phyloP scores from a whole-genome alignment of 2,797 vertebrate species.

The Champsocephalus esox region DNA sequence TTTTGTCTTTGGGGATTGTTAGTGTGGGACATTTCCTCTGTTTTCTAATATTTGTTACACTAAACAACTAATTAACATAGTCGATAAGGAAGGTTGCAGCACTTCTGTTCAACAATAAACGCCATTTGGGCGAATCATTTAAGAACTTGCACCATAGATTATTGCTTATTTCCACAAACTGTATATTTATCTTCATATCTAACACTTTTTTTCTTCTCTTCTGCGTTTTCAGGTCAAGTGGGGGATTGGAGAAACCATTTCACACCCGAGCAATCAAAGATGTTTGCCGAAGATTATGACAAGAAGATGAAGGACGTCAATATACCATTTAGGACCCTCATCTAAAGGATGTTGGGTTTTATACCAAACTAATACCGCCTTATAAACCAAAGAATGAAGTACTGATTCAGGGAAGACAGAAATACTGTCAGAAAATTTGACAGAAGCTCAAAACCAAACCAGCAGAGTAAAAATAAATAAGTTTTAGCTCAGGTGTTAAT shows the following conservation, averaged over 20 bases:
- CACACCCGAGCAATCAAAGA: slow-evolving; percentile 80
- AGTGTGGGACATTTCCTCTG: not conserved
- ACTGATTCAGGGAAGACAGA: slow-evolving; percentile 14
- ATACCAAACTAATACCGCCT: not conserved
- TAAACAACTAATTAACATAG: not conserved
- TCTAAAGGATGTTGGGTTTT: slow-evolving; percentile 48
- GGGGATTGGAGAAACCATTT: slow-evolving; percentile 90
- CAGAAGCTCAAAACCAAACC: slow-evolving; percentile 32
- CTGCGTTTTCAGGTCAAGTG: slow-evolving; percentile 79
- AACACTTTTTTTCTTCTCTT: not conserved
- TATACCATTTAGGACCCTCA: slow-evolving; percentile 80
- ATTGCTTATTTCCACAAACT: not conserved
- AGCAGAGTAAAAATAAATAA: not conserved
- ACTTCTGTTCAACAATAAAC: not conserved
- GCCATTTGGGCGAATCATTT: not conserved
- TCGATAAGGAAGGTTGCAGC: not conserved
- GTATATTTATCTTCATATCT: slow-evolving; percentile 2
- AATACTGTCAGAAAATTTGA: slow-evolving; percentile 1
- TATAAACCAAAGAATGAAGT: slow-evolving; percentile 45
- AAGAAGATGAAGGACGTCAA: slow-evolving; percentile 81
- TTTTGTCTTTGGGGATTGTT: not conserved
- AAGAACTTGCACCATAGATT: not conserved
- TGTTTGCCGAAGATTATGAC: slow-evolving; percentile 87
- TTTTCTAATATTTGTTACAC: not conserved
- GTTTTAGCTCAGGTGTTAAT: slow-evolving; percentile 8